phyloP scores from a whole-genome alignment of 2,113 vertebrate genomes.

The Cervus canadensis region DNA sequence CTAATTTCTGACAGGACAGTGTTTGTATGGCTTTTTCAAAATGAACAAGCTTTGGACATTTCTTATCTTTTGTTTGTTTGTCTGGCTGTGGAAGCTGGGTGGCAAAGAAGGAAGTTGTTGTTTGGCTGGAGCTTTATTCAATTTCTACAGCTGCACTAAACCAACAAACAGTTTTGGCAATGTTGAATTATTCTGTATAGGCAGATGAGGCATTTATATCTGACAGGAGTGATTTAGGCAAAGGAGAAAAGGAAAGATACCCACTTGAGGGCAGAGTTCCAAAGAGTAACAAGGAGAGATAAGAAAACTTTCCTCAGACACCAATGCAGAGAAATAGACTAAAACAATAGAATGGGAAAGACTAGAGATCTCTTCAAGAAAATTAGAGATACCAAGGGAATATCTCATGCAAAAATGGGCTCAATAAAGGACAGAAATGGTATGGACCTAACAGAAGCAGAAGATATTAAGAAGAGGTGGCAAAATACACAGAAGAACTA shows the following conservation, averaged over 20 bases:
- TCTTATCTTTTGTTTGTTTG: background rate
- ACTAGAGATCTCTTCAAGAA: background rate
- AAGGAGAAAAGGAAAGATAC: background rate
- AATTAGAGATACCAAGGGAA: background rate
- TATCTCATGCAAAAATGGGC: background rate
- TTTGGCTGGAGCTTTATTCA: background rate
- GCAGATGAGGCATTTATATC: slow-evolving; percentile 41
- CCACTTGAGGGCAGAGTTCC: background rate
- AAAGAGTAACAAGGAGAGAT: background rate
- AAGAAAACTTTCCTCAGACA: background rate
- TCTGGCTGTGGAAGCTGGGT: background rate
- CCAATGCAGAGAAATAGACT: background rate
- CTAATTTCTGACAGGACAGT: slow-evolving; percentile 51
- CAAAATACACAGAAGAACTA: background rate
- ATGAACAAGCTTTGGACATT: slow-evolving; percentile 42
- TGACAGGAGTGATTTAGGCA: slow-evolving; percentile 66
- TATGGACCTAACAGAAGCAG: background rate
- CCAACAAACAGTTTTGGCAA: background rate
- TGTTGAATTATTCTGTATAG: background rate
- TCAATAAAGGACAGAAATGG: background rate
- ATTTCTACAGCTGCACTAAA: slow-evolving; percentile 42
- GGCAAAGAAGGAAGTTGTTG: background rate
- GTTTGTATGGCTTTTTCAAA: slow-evolving; percentile 31
- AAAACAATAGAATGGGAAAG: background rate
- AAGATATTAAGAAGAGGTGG: background rate